A percentile compares a stretch with the other conserved stretches of the same genome.
Conservation (phyloP, 2,888 invertebrate species). For the Criorhina ranunculi region DNA sequence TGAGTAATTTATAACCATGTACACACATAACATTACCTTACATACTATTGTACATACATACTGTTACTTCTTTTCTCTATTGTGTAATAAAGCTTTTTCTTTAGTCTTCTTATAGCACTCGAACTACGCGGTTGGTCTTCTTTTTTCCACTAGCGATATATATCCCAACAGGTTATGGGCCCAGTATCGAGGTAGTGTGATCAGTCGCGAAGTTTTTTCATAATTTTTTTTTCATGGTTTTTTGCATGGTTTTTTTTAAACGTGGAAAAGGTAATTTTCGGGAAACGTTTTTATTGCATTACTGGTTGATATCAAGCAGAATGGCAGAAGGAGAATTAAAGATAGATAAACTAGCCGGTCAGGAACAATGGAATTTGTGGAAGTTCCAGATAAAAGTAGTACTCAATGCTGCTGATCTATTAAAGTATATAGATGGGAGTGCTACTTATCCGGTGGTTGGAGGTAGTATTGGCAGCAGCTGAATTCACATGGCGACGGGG, state of each 20-base stretch:
- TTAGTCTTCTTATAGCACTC: slow-evolving; percentile 6
- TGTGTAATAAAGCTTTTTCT: background rate
- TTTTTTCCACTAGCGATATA: background rate
- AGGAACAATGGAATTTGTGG: too few relatives aligned
- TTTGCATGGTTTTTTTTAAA: background rate
- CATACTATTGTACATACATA: too few relatives aligned
- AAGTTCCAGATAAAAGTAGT: too few relatives aligned
- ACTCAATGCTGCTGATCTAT: too few relatives aligned
- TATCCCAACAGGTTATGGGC: background rate
- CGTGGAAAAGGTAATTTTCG: too few relatives aligned
- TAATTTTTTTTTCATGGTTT: background rate
- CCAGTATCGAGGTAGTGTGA: background rate
- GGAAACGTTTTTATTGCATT: too few relatives aligned
- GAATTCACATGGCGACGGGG: slow-evolving; percentile 23
- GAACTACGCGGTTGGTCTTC: background rate
- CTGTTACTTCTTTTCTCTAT: too few relatives aligned
- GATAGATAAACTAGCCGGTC: too few relatives aligned
- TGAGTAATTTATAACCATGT: too few relatives aligned
- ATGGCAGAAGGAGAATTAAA: too few relatives aligned
- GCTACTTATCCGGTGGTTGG: background rate
- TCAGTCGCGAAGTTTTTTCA: background rate
- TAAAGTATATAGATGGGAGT: background rate
- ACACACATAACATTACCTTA: too few relatives aligned
- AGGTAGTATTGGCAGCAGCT: background rate
- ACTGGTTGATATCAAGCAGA: too few relatives aligned